These are phyloP conservation scores for Pithecia hirsuta DNA, from an alignment of 2,797 vertebrate species.

Conservation along the genomic window DNA sequence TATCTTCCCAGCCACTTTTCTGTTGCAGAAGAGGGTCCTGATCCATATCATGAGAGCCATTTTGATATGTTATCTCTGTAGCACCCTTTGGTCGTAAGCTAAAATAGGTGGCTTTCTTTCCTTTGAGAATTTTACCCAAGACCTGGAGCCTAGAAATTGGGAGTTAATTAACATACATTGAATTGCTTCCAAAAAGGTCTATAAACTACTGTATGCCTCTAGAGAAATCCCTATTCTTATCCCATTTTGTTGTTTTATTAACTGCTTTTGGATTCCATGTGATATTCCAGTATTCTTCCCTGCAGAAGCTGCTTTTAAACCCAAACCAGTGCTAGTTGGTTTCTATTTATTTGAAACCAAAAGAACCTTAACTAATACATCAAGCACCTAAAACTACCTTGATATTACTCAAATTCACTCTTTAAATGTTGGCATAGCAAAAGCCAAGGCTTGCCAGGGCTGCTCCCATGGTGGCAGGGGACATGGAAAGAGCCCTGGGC, in stretches of 20 bases:
- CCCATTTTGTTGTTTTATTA: conserved; percentile 38
- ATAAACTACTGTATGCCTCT: neutral
- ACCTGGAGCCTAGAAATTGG: conserved; percentile 38
- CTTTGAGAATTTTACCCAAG: conserved; percentile 31
- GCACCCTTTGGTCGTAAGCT: neutral
- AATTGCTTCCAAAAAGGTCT: conserved; percentile 21
- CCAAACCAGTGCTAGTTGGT: conserved; percentile 40
- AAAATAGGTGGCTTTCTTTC: neutral
- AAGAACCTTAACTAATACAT: conserved; percentile 42
- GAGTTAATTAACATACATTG: neutral
- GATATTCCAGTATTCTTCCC: neutral
- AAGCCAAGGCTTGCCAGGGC: neutral
- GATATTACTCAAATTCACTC: neutral
- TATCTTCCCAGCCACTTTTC: neutral
- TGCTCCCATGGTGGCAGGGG: neutral
- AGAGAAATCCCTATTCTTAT: conserved; percentile 27
- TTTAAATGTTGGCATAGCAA: conserved; percentile 50
- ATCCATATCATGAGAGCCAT: neutral
- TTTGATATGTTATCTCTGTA: neutral
- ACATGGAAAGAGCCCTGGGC: neutral
- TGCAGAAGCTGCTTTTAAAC: neutral
- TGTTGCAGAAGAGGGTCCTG: neutral
- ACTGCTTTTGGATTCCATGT: conserved; percentile 58
- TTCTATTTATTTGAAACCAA: conserved; percentile 46
- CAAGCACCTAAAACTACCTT: conserved; percentile 6